phyloP scores from a whole-genome alignment of 2,888 invertebrate species.

The Melitaea athalia region DNA sequence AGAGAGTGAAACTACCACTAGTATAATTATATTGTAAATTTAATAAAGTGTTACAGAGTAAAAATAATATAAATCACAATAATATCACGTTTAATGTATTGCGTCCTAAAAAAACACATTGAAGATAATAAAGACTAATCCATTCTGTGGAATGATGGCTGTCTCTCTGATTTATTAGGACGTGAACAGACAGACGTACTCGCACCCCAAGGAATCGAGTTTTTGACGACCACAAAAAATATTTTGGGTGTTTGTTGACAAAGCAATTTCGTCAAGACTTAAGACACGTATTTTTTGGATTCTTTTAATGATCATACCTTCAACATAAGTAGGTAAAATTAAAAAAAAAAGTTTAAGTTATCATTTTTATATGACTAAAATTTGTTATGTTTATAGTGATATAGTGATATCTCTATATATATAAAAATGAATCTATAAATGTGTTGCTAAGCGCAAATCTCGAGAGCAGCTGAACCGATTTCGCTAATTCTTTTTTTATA shows the following conservation, averaged over 20 bases:
- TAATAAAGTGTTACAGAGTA: too few relatives aligned
- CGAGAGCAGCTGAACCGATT: too few relatives aligned
- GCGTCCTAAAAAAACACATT: conserved; percentile 18
- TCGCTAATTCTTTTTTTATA: too few relatives aligned
- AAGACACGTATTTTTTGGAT: conserved; percentile 3
- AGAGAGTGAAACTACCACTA: too few relatives aligned
- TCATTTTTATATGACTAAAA: too few relatives aligned
- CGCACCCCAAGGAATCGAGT: conserved; percentile 61
- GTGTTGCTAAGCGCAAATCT: too few relatives aligned
- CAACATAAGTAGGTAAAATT: background rate
- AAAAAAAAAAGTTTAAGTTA: background rate
- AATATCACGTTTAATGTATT: background rate
- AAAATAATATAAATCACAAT: background rate
- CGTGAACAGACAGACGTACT: conserved; percentile 63
- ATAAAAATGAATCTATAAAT: too few relatives aligned
- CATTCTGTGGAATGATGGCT: conserved; percentile 56
- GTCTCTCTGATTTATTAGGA: conserved; percentile 71
- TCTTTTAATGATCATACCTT: background rate
- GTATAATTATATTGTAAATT: too few relatives aligned
- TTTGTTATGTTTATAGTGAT: too few relatives aligned
- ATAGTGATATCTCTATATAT: too few relatives aligned
- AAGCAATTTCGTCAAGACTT: conserved; percentile 50
- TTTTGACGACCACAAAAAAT: conserved; percentile 62
- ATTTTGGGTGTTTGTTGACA: conserved; percentile 74
- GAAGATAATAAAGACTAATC: conserved; percentile 33